Evolutionary conservation across 2,113 vertebrate species (phyloP), one percentile per base, ranked within the genome.

Genomic region (Laticauda colubrina): DNA sequence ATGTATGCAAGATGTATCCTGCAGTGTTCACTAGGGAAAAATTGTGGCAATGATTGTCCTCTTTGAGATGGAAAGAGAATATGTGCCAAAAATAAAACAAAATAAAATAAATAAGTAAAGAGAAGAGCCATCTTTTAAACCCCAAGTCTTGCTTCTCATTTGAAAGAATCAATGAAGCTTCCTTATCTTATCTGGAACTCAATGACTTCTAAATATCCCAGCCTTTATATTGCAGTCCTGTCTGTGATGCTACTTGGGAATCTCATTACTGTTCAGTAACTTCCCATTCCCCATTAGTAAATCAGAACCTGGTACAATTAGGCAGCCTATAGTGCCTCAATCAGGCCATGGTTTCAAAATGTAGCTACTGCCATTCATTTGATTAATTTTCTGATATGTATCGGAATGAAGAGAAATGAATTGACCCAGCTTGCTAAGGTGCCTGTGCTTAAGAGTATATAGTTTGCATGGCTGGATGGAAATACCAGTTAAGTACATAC

Each of bases 211-310:
- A 87, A 11, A 53, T 21, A 5, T 61, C 90, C 43, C 53, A 69
- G 61, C 18, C 43, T 2, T 7, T 90, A 88, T 57, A 90, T 85
- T 88, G 29, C 51, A 91, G 55, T 89, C 56, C 45, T 75, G 15
- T 75, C 88, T 85, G 26, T 61, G 45, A 64, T 64, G 34, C 43
- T 34, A 39, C 54, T 59, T 94, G 64, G 23, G 86, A 92, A 55
- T 88, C 54, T 89, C 87, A 91, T 39, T 89, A 89, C 0, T 90
- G 89, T 48, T 88, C 90, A 59, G 54, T 55, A 90, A 92, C 90
- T 92, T 94, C 39, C 54, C 87, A 34, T 92, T 92, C 91, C 90
- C 90, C 39, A 88, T 92, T 61, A 87, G 56, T 64, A 92, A 94
- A 94, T 92, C 88, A 56, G 43, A 94, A 93, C 57, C 45, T 85